Evolutionary conservation across 2,888 invertebrate genomes (phyloP).

Genomic region (Caenorhabditis sp.): DNA sequence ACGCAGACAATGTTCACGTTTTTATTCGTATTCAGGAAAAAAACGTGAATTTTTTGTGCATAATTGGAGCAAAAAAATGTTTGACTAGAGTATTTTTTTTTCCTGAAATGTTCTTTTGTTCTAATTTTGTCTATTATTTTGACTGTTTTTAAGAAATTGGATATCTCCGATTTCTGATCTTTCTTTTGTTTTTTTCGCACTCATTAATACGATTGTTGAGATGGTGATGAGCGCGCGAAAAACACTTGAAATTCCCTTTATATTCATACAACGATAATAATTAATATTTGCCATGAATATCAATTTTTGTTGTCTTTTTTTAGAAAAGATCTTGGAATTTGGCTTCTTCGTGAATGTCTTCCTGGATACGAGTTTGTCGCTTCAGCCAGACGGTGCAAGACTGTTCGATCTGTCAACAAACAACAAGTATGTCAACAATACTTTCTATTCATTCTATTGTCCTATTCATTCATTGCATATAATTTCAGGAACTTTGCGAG

Average conservation of each 20-base stretch:
- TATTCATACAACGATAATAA: neutral
- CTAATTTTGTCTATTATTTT: neutral
- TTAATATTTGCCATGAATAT: constrained; percentile 6
- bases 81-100: too few species aligned
- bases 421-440: constrained; percentile 51
- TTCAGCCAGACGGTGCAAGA: constrained; percentile 64
- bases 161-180: neutral
- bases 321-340: constrained; percentile 69
- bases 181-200: neutral
- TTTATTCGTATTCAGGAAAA: too few species aligned
- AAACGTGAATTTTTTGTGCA: too few species aligned
- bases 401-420: constrained; percentile 60
- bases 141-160: too few species aligned
- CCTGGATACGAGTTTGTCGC: constrained; percentile 68
- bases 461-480: neutral
- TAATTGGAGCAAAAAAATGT: too few species aligned
- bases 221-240: constrained; percentile 4
- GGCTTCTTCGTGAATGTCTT: constrained; percentile 67
- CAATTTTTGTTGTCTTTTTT: neutral
- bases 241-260: constrained; percentile 3
- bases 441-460: neutral
- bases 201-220: neutral
- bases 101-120: too few species aligned
- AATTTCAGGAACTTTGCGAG: constrained; percentile 57
- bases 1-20: too few species aligned